phyloP scores from a whole-genome alignment of 2,113 vertebrate genomes.

The Pedetes capensis region DNA sequence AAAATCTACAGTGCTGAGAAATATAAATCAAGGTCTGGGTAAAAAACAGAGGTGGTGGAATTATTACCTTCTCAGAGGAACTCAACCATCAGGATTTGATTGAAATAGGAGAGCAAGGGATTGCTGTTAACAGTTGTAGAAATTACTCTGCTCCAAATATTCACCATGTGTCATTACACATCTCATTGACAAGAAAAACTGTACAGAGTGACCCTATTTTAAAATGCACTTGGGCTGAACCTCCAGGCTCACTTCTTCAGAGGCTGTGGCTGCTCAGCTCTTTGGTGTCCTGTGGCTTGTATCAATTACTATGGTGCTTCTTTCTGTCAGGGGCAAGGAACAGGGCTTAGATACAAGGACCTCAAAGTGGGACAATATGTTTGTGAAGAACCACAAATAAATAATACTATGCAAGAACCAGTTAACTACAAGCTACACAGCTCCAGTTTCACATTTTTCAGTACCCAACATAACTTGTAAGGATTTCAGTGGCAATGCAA shows the following conservation, averaged over 20 bases:
- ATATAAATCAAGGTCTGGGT: conserved; percentile 21
- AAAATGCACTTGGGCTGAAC: neutral
- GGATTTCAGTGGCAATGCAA: conserved; percentile 87
- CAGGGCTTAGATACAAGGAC: neutral
- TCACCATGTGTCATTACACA: neutral
- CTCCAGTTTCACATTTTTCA: conserved; percentile 90
- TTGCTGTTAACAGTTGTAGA: conserved; percentile 34
- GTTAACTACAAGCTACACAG: conserved; percentile 86
- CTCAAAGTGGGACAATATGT: conserved; percentile 27
- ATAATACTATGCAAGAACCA: conserved; percentile 90
- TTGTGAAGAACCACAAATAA: conserved; percentile 89
- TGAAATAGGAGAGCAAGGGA: conserved; percentile 20
- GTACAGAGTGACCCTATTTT: neutral
- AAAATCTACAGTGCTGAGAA: conserved; percentile 5
- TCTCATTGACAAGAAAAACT: neutral
- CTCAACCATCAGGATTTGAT: neutral
- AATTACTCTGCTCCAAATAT: conserved; percentile 18
- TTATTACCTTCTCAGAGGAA: conserved; percentile 13
- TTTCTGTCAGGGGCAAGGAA: neutral
- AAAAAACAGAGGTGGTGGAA: neutral
- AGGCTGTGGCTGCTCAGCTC: neutral
- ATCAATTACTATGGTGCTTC: neutral
- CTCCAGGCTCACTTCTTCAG: neutral
- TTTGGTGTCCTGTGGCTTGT: neutral
- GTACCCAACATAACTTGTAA: conserved; percentile 93